Evolutionary conservation across 2,113 vertebrate genomes (phyloP).

Genomic region (Neomonachus schauinslandi): DNA sequence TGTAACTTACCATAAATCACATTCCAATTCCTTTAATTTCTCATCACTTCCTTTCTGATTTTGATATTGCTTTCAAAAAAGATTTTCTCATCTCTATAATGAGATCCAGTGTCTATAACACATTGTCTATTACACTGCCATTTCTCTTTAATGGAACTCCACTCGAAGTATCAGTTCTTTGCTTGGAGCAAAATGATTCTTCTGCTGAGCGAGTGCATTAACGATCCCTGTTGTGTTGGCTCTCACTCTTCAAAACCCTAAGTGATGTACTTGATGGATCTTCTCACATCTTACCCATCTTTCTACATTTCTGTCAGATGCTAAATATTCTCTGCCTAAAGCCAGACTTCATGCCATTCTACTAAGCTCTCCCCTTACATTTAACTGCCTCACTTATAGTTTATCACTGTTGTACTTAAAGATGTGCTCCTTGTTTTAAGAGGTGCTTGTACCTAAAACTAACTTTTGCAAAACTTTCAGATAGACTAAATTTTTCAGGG

Average conservation of each 20-base stretch:
- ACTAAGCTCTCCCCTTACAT: not conserved
- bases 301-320: not conserved
- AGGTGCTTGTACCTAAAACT: not conserved
- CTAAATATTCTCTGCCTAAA: not conserved
- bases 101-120: constrained; percentile 65
- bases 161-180: constrained; percentile 65
- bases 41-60: constrained; percentile 61
- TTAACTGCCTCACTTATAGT: not conserved
- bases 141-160: constrained; percentile 71
- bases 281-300: not conserved
- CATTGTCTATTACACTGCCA: constrained; percentile 64
- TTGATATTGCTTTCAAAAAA: constrained; percentile 68
- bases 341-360: not conserved
- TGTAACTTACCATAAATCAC: not conserved
- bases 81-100: constrained; percentile 75
- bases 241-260: constrained; percentile 51
- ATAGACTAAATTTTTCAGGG: not conserved
- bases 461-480: not conserved
- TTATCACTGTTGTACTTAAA: not conserved
- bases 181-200: constrained; percentile 58
- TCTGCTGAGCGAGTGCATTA: not conserved
- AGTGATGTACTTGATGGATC: constrained; percentile 32
- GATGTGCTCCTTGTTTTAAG: not conserved
- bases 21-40: constrained; percentile 44
- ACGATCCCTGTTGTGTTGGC: not conserved